phyloP scores from a whole-genome alignment of 2,888 invertebrate species.

The Ophion ventricosus region DNA sequence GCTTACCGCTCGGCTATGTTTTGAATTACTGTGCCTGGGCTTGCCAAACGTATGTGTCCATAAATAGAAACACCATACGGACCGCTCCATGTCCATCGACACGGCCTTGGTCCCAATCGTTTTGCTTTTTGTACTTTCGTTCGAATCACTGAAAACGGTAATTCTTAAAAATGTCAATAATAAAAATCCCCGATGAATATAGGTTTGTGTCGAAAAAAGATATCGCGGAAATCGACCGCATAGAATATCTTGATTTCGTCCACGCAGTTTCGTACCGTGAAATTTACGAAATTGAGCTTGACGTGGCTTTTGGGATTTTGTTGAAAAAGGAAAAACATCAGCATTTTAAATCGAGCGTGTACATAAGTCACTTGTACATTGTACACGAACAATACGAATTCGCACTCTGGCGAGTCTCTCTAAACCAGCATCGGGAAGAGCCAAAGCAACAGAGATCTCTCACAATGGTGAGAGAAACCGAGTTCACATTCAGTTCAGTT shows the following conservation, averaged over 20 bases:
- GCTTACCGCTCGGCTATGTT: conserved; percentile 35
- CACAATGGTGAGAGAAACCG: conserved; percentile 43
- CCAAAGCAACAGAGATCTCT: conserved; percentile 30
- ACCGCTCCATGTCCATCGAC: not conserved
- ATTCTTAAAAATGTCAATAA: no score
- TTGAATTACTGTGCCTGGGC: conserved; percentile 45
- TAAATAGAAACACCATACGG: not conserved
- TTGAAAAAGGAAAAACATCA: no score
- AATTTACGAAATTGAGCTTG: no score
- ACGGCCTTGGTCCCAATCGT: not conserved
- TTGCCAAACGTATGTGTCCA: conserved; percentile 27
- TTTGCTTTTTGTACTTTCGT: not conserved
- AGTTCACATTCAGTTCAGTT: conserved; percentile 51
- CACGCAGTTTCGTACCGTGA: no score
- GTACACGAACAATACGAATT: conserved; percentile 32
- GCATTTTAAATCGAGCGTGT: no score
- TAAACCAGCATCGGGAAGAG: conserved; percentile 15
- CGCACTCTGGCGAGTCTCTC: conserved; percentile 32
- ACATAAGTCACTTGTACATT: not conserved
- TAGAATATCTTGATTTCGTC: no score
- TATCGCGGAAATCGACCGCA: no score
- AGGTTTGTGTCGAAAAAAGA: no score
- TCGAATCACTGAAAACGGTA: not conserved
- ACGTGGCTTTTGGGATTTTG: no score
- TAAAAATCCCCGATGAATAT: no score